Base-by-base conservation (phyloP, 1,140 invertebrate species). In the Thaumatotibia leucotreta region DNA sequence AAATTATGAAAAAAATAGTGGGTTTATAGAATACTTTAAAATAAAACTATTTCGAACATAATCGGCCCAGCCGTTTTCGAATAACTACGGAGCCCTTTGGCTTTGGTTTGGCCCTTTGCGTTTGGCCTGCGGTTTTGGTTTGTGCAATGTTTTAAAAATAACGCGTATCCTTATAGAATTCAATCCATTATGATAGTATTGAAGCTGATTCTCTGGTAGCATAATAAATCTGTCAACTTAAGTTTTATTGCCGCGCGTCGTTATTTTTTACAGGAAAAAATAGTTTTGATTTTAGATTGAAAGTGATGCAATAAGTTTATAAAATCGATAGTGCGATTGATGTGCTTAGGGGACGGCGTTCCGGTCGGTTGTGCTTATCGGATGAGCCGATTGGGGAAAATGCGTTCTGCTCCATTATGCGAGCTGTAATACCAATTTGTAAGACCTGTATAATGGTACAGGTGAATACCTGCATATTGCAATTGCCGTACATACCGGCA, bases 251-350 rank as follows among this genome's bases (percentile, higher is more conserved):
- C 39, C 39, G 20, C 17, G 4, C 17, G 4, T 6, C 6, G 27
- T 29, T 20, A 45, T 45, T 45, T 11, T 63, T 24, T 24, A 31
- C 14, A n/a, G 9, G 32, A 20, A 27, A 63, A 39, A 63, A 63
- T 17, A 23, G 35, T 63, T 63, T 63, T 27, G 52, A 58, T 64
- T 64, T 64, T 64, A 64, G 29, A 45, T 32, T 49, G 29, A 17
- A 64, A 64, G 22, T 22, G 63, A 35, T 32, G 35, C 63, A 29
- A 64, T 64, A 64, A 64, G 20, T 64, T 50, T 64, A 24, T 20
- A 81, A 76, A 84, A 88, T 84, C 80, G 79, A 86, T 86, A 79
- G 75, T 71, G 73, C 77, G 80, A 88, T 83, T 85, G 80, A 86
- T 86, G 82, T 58, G 73, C 70, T 67, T 75, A 69, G 80, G 83